Evolutionary conservation across 2,888 invertebrate species (phyloP).

Genomic region (Philaethria dido): DNA sequence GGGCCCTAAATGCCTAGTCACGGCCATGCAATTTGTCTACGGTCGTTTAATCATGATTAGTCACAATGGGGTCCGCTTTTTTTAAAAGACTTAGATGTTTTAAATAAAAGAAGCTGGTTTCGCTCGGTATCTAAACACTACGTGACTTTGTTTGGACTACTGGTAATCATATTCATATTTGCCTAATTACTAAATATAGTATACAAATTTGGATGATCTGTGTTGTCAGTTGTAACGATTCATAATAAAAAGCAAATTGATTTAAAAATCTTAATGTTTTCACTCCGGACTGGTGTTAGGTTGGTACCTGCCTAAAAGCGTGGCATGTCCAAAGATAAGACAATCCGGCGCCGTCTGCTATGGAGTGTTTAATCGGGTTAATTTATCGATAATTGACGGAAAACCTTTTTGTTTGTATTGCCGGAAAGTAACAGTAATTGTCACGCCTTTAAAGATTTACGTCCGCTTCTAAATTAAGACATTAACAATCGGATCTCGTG

Average conservation of each 20-base stretch:
- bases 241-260: constrained; percentile 78
- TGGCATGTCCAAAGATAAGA: constrained; percentile 80
- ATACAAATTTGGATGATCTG: neutral
- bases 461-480: constrained; percentile 84
- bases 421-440: constrained; percentile 84
- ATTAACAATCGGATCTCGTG: constrained; percentile 83
- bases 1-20: constrained; percentile 80
- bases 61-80: constrained; percentile 79
- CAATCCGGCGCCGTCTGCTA: constrained; percentile 78
- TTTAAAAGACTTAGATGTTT: constrained; percentile 74
- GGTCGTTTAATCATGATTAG: constrained; percentile 84
- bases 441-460: constrained; percentile 84
- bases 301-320: constrained; percentile 81
- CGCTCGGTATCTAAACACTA: constrained; percentile 46
- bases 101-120: constrained; percentile 65
- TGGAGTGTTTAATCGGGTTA: constrained; percentile 82
- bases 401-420: constrained; percentile 83
- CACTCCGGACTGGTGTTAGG: constrained; percentile 61
- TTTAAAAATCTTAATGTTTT: constrained; percentile 72
- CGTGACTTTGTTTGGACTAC: constrained; percentile 36
- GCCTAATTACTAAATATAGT: constrained; percentile 2
- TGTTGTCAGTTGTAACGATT: constrained; percentile 41
- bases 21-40: constrained; percentile 83
- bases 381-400: constrained; percentile 84
- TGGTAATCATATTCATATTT: constrained; percentile 30